phyloP scores from a whole-genome alignment of 2,113 vertebrate species.

The Climacteris rufus region DNA sequence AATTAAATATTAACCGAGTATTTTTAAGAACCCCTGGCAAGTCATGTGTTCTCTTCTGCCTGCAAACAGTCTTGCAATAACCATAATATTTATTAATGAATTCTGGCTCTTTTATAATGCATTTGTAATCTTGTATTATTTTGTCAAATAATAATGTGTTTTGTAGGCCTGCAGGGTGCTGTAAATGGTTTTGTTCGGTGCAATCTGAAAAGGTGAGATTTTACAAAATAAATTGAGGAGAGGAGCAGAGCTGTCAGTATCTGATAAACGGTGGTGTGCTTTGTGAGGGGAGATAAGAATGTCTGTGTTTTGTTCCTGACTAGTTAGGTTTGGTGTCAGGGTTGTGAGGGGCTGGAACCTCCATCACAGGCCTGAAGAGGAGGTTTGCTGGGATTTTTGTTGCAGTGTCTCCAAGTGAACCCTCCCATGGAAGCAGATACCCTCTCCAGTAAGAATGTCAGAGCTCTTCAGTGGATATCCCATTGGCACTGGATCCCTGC shows the following conservation, averaged over 20 bases:
- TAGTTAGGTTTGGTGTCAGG: not conserved
- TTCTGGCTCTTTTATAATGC: not conserved
- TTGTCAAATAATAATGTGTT: not conserved
- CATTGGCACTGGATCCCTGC: not conserved
- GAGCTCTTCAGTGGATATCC: not conserved
- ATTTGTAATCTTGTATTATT: not conserved
- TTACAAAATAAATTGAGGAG: not conserved
- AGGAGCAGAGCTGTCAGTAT: not conserved
- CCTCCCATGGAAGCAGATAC: not conserved
- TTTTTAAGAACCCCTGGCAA: not conserved
- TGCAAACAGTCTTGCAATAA: not conserved
- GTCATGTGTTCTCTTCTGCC: not conserved
- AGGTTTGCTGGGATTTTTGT: not conserved
- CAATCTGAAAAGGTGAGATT: not conserved
- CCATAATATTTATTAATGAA: not conserved
- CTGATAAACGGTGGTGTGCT: not conserved
- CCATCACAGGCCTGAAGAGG: not conserved
- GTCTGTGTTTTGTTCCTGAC: not conserved
- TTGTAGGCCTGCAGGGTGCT: not conserved
- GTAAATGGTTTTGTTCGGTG: not conserved
- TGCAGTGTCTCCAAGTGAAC: not conserved
- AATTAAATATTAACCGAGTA: not conserved
- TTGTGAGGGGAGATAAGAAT: not conserved
- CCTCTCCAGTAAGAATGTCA: not conserved
- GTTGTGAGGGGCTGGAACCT: not conserved